phyloP scores from a whole-genome alignment of 2,888 invertebrate genomes.

The Nomada hirtipes region DNA sequence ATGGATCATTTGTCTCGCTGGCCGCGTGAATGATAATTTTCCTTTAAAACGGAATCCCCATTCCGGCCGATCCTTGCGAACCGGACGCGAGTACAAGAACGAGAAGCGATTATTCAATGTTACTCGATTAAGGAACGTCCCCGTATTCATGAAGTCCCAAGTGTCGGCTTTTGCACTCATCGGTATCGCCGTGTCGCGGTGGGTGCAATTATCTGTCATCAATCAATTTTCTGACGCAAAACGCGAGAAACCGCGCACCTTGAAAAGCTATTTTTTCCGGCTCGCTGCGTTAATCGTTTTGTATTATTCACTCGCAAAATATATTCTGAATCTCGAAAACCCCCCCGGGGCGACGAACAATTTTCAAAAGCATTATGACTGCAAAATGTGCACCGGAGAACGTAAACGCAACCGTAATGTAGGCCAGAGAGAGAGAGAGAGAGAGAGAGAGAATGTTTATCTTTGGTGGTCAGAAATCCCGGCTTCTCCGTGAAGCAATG shows the following conservation, averaged over 20 bases:
- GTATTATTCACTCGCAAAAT: too few relatives aligned
- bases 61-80: slow-evolving; percentile 7
- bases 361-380: too few relatives aligned
- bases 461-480: background rate
- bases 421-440: too few relatives aligned
- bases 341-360: too few relatives aligned
- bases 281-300: too few relatives aligned
- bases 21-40: slow-evolving; percentile 33
- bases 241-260: background rate
- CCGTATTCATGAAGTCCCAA: slow-evolving; percentile 14
- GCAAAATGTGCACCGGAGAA: too few relatives aligned
- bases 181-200: slow-evolving; percentile 19
- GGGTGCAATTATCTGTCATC: slow-evolving; percentile 40
- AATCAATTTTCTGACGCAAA: slow-evolving; percentile 38
- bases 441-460: too few relatives aligned
- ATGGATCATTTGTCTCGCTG: slow-evolving; percentile 40
- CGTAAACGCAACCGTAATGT: too few relatives aligned
- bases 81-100: background rate
- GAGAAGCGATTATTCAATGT: background rate
- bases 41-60: slow-evolving; percentile 20
- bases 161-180: slow-evolving; percentile 3
- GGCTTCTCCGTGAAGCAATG: slow-evolving; percentile 1
- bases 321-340: too few relatives aligned
- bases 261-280: too few relatives aligned
- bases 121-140: slow-evolving; percentile 14